Evolutionary conservation across 2,113 vertebrate genomes (phyloP).

Genomic region (Nibea albiflora): DNA sequence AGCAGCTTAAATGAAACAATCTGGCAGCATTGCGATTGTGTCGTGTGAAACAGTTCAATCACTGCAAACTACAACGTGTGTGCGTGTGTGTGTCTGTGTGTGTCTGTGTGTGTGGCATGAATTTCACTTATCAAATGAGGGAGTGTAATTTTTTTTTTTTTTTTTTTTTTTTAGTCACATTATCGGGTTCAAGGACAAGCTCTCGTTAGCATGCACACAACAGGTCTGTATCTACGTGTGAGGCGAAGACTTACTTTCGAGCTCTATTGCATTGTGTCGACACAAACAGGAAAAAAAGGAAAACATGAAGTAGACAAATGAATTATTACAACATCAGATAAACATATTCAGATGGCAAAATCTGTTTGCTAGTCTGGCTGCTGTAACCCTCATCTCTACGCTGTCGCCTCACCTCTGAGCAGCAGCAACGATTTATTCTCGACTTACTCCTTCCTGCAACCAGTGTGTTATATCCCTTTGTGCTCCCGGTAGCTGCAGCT

Average conservation of each 20-base stretch:
- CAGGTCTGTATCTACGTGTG: slow-evolving; percentile 85
- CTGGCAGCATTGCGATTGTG: not conserved
- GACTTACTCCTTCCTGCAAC: slow-evolving; percentile 19
- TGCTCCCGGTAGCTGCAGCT: slow-evolving; percentile 28
- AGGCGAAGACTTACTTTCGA: slow-evolving; percentile 99
- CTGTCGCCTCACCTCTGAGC: slow-evolving; percentile 25
- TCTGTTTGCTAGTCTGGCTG: slow-evolving; percentile 61
- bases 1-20: slow-evolving; percentile 18
- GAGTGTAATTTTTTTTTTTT: slow-evolving; percentile 87
- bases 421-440: slow-evolving; percentile 7
- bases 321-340: slow-evolving; percentile 84
- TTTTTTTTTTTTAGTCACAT: slow-evolving; percentile 82
- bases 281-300: slow-evolving; percentile 92
- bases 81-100: slow-evolving; percentile 37
- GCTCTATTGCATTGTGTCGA: slow-evolving; percentile 99
- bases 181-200: slow-evolving; percentile 91
- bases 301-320: slow-evolving; percentile 88
- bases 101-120: slow-evolving; percentile 77
- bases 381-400: slow-evolving; percentile 61
- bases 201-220: slow-evolving; percentile 96
- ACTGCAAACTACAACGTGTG: slow-evolving; percentile 36
- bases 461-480: slow-evolving; percentile 22
- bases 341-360: slow-evolving; percentile 77
- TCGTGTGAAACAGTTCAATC: slow-evolving; percentile 26
- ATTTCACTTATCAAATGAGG: slow-evolving; percentile 99